A percentile compares a stretch with the other conserved stretches of the same genome.
phyloP scores from a whole-genome alignment of 2,797 vertebrate species.

The Amphiprion clarkii region DNA sequence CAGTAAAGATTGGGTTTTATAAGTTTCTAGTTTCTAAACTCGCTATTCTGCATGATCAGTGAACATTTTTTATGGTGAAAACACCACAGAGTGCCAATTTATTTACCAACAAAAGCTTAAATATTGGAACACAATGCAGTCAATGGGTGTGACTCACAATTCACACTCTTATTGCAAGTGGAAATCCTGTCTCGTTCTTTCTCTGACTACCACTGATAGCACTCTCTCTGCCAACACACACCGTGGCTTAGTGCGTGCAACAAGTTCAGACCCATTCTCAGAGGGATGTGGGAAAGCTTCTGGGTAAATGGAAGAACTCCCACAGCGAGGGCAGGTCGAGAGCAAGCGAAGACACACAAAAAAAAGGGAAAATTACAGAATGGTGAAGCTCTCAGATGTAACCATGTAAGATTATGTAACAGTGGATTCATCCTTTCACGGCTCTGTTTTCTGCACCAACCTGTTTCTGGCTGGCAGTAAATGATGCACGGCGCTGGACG shows the following conservation, averaged over 20 bases:
- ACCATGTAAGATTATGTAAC: constrained; percentile 46
- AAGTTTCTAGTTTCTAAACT: not conserved
- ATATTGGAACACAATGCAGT: constrained; percentile 22
- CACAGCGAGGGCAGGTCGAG: constrained; percentile 1
- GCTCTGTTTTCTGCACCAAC: constrained; percentile 32
- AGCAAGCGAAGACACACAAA: constrained; percentile 1
- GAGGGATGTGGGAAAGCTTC: constrained; percentile 24
- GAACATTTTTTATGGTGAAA: not conserved
- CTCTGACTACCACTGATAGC: constrained; percentile 1
- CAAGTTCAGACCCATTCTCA: constrained; percentile 33
- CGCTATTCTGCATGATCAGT: not conserved
- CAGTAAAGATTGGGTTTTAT: too few species aligned
- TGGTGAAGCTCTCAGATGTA: constrained; percentile 17
- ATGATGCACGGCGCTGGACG: constrained; percentile 25
- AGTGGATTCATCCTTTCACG: constrained; percentile 3
- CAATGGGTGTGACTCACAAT: constrained; percentile 44
- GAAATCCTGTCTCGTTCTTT: constrained; percentile 21
- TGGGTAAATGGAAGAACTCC: constrained; percentile 25
- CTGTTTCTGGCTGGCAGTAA: constrained; percentile 26
- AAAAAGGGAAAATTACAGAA: constrained; percentile 7
- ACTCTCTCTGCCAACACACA: constrained; percentile 6
- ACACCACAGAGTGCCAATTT: not conserved
- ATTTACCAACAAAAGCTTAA: not conserved
- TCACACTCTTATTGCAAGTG: constrained; percentile 9
- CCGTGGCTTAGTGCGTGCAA: constrained; percentile 31